phyloP scores from a whole-genome alignment of 2,113 vertebrate genomes.

The Apaloderma vittatum region DNA sequence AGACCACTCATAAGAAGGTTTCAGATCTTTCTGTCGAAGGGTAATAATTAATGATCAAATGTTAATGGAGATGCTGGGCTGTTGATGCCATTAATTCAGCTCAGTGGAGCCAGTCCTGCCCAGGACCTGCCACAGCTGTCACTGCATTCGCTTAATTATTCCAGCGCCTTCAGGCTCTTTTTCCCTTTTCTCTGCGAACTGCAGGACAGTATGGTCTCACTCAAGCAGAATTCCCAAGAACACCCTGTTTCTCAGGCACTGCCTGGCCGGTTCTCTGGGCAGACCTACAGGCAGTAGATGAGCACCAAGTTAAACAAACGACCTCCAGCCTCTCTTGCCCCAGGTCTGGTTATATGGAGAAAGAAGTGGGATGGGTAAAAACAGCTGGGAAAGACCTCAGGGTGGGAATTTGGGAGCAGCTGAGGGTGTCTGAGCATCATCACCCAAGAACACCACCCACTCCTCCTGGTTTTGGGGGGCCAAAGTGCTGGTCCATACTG shows the following conservation, averaged over 20 bases:
- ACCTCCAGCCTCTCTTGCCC: not conserved
- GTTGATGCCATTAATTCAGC: conserved; percentile 94
- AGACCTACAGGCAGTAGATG: conserved; percentile 65
- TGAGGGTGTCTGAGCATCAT: accelerated
- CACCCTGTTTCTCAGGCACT: conserved; percentile 61
- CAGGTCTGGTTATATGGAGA: accelerated
- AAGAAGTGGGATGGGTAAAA: conserved; percentile 11
- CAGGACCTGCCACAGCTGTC: conserved; percentile 92
- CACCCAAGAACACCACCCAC: accelerated
- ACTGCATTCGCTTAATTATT: conserved; percentile 93
- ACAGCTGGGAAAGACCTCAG: conserved; percentile 1
- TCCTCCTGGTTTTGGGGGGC: not conserved
- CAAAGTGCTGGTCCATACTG: not conserved
- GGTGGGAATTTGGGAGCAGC: not conserved
- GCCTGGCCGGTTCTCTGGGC: conserved; percentile 42
- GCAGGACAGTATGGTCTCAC: conserved; percentile 82
- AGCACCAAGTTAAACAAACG: conserved; percentile 27
- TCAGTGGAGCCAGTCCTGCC: conserved; percentile 90
- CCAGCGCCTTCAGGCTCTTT: conserved; percentile 83
- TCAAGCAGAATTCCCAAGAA: conserved; percentile 81
- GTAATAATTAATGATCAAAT: conserved; percentile 92
- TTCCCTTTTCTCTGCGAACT: conserved; percentile 72
- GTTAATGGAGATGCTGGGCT: conserved; percentile 88
- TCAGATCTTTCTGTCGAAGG: conserved; percentile 84
- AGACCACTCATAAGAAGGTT: conserved; percentile 80